Evolutionary conservation across 2,888 invertebrate species (phyloP), one percentile per base, ranked within the genome.

Genomic region (Zaprionus bogoriensis): DNA sequence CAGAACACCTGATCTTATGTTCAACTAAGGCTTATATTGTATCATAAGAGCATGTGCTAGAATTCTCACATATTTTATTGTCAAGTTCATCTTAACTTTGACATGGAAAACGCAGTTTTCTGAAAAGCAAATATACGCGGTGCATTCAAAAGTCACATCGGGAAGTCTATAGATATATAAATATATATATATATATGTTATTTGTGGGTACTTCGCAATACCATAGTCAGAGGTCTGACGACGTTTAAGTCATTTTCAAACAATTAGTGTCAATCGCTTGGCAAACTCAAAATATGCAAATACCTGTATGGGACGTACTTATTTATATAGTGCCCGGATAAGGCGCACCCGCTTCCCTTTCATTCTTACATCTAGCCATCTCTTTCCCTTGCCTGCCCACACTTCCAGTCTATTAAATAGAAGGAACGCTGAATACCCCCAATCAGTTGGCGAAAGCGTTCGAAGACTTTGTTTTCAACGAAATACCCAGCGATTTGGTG

Each of bases 241-340:
- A 65, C 58, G 67, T 20, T 61, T 60, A 47, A 68, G 72, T 61
- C 50, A 62, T 80, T 77, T 77, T 62, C 44, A 69, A 82, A 82
- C 82, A 79, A 82, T 82, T 82, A 82, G 82, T 82, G 82, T 82
- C 82, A 82, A 82, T 79, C 82, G 79, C 81, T 82, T 72, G 70
- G 76, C 60, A 82, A 83, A 82, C 81, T 76, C 48, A 61, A 81
- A 78, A 76, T 76, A 84, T 74, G 79, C 79, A 82, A 82, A 82
- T 74, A 82, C 32, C 19, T 17, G 27, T 41, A 70, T 66, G 54
- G 61, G 12, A 61, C 27, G 51, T 57, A 58, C 57, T 27, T 62
- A 63, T 48, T 53, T 58, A 50, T 58, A 60, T 59, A 68, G 36
- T 57, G 38, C 19, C 60, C 60, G 50, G 42, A 65, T 55, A 65